phyloP scores from a whole-genome alignment of 2,888 invertebrate species.

The Julus scandinavius region DNA sequence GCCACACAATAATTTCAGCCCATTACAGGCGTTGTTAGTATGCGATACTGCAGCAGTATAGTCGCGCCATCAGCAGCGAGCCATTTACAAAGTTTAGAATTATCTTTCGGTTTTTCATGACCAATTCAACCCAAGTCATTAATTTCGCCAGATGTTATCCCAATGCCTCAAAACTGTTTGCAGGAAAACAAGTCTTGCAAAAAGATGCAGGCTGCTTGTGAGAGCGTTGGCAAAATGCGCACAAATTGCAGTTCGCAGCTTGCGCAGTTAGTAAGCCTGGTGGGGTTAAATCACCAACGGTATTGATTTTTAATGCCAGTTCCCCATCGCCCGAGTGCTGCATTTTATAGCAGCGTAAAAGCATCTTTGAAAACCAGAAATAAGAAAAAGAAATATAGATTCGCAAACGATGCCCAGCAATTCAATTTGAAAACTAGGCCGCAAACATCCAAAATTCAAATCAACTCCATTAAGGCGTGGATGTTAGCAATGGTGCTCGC shows the following conservation, averaged over 20 bases:
- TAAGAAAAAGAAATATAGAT: constrained; percentile 10
- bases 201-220: not conserved
- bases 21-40: not conserved
- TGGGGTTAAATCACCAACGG: constrained; percentile 27
- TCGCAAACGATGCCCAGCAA: not conserved
- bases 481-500: not conserved
- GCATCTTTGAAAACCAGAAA: constrained; percentile 31
- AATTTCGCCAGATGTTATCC: constrained; percentile 39
- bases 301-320: constrained; percentile 40
- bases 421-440: constrained; percentile 10
- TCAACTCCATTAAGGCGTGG: not conserved
- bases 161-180: not conserved
- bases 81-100: constrained; percentile 33
- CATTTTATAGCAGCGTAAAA: constrained; percentile 40
- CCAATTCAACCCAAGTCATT: constrained; percentile 38
- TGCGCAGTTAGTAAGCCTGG: constrained; percentile 5
- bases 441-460: not conserved
- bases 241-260: constrained; percentile 39
- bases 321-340: constrained; percentile 20
- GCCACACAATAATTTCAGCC: not conserved
- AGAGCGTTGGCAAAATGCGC: not conserved
- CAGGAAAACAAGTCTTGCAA: not conserved
- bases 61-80: not conserved
- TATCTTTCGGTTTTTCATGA: constrained; percentile 33
- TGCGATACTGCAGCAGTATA: not conserved